A percentile compares a stretch with the other conserved stretches of the same genome.
Evolutionary conservation across 2,888 invertebrate species (phyloP).

Genomic region (Tyria jacobaeae): DNA sequence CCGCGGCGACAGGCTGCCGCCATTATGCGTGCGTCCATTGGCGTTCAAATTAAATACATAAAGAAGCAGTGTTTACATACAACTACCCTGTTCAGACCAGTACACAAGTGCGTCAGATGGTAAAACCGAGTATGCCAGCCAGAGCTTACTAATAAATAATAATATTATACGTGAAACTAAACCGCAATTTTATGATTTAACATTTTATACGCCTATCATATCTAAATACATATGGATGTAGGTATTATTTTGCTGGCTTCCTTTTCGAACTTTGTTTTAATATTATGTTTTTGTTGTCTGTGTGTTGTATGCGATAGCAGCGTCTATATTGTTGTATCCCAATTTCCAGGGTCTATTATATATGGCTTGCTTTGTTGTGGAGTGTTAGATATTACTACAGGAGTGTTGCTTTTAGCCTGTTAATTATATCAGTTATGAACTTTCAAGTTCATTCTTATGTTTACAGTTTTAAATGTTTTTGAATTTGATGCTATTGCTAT

Average conservation of each 20-base stretch:
- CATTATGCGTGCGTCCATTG: constrained; percentile 77
- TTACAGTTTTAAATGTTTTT: too few relatives aligned
- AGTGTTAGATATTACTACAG: too few relatives aligned
- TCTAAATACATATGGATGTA: not conserved
- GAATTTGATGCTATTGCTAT: too few relatives aligned
- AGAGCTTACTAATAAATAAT: constrained; percentile 38
- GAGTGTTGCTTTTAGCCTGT: too few relatives aligned
- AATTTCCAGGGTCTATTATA: too few relatives aligned
- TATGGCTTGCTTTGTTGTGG: too few relatives aligned
- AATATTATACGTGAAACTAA: constrained; percentile 29
- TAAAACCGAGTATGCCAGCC: constrained; percentile 43
- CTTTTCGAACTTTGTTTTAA: not conserved
- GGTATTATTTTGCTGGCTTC: not conserved
- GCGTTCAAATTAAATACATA: constrained; percentile 83
- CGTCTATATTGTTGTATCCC: too few relatives aligned
- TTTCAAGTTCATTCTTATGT: too few relatives aligned
- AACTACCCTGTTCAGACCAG: constrained; percentile 53
- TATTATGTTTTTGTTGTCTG: not conserved
- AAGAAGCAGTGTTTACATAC: constrained; percentile 76
- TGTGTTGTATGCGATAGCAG: not conserved
- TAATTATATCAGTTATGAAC: too few relatives aligned
- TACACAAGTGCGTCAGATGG: constrained; percentile 52
- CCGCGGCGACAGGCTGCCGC: constrained; percentile 81
- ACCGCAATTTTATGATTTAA: constrained; percentile 45
- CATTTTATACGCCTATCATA: constrained; percentile 25